Base-by-base conservation (phyloP, 2,113 vertebrate genomes). In the Axis porcinus region DNA sequence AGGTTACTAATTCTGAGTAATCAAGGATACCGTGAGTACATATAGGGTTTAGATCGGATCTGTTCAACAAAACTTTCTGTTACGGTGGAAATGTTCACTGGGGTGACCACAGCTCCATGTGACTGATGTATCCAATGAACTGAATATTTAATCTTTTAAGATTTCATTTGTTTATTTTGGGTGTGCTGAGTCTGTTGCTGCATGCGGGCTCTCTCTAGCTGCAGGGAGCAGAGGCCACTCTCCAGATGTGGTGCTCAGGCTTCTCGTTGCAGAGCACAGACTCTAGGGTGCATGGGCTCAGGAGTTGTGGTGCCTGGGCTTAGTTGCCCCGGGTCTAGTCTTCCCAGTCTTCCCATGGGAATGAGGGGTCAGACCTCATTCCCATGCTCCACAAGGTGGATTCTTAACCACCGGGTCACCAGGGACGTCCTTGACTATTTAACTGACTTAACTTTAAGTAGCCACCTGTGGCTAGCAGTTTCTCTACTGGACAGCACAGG, bases 371-470 rank as follows among this genome's bases (percentile, higher is more conserved):
- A 70, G 36, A 70, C 64, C n/a, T 70, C 64, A 70, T n/a, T 36
- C 64, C 19, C 9, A 0, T 36, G 64, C 2, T 2, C 21, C 19
- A 36, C 19, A 70, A 36, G n/a, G n/a, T 36, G n/a, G 33, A 23
- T 70, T 70, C 64, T 70, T 70, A 70, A 36, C n/a, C 17, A 36
- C 64, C 2, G 9, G 11, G 10, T 19, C 64, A 70, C 64, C 19
- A 70, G 19, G n/a, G n/a, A 70, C 36, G n/a, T 36, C 64, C n/a
- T 33, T 33, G 43, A 64, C 40, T 58, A 47, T 33, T 94, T 92
- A 45, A 28, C 67, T 64, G 7, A 92, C 23, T 45, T 55, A 89
- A 50, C 79, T 95, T 79, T n/a, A 83, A 13, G 70, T 33, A 82
- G 60, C 27, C 25, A 14, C 30, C 45, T 60, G 3, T 33, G 45